These are phyloP conservation scores for Paralichthys olivaceus DNA, from an alignment of 2,113 vertebrate species.

Conservation along the genomic window DNA sequence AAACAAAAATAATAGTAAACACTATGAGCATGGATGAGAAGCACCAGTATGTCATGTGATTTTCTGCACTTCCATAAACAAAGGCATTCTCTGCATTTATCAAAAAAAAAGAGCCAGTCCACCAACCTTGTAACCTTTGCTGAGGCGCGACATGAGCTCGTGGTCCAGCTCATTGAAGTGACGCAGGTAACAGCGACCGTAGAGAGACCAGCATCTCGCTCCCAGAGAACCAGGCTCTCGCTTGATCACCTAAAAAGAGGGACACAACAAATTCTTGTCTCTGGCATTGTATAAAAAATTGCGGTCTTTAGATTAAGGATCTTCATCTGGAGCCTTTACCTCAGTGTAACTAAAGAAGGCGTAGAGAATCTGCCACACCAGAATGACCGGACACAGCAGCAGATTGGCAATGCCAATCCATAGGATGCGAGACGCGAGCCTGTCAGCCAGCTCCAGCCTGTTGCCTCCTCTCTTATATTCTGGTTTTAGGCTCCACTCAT, in stretches of 20 bases:
- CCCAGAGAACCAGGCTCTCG: conserved; percentile 96
- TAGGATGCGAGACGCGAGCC: conserved; percentile 93
- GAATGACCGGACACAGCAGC: conserved; percentile 94
- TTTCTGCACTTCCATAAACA: not conserved
- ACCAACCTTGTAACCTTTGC: conserved; percentile 92
- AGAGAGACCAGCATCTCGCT: conserved; percentile 97
- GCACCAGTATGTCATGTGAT: not conserved
- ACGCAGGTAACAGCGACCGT: conserved; percentile 95
- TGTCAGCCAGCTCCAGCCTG: conserved; percentile 92
- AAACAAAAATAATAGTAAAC: not conserved
- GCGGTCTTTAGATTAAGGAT: not conserved
- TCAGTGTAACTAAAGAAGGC: conserved; percentile 99
- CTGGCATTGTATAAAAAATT: not conserved
- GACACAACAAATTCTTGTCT: not conserved
- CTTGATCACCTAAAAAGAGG: conserved; percentile 86
- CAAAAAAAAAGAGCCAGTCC: not conserved
- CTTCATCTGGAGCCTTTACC: conserved; percentile 45
- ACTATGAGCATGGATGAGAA: not conserved
- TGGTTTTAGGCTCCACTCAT: conserved; percentile 94
- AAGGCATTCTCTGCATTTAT: too few relatives aligned
- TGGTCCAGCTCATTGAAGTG: conserved; percentile 99
- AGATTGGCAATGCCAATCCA: conserved; percentile 98
- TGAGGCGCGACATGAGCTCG: conserved; percentile 95
- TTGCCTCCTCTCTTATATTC: conserved; percentile 95
- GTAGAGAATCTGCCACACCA: conserved; percentile 98